A percentile compares a stretch with the other conserved stretches of the same genome.
These are phyloP conservation scores for Teleogryllus occipitalis DNA, from an alignment of 1,140 invertebrate genomes.

Conservation along the genomic window DNA sequence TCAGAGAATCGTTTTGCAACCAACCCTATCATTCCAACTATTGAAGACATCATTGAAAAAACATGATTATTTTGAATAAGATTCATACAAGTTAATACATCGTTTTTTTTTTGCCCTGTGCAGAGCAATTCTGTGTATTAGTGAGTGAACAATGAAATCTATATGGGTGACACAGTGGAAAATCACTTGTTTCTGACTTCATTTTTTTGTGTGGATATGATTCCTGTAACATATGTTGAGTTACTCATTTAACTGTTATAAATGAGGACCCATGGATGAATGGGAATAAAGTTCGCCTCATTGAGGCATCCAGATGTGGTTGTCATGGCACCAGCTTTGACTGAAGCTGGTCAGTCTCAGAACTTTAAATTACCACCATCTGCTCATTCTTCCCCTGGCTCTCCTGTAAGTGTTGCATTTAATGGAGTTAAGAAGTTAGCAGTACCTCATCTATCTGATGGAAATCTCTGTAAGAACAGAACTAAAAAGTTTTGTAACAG, in stretches of 20 bases:
- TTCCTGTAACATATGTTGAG: not conserved
- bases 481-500: not conserved
- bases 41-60: too few relatives aligned
- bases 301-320: conserved; percentile 48
- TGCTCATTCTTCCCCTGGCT: conserved; percentile 24
- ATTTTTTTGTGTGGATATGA: conserved; percentile 5
- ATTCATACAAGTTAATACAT: too few relatives aligned
- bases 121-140: too few relatives aligned
- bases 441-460: conserved; percentile 18
- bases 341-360: conserved; percentile 53
- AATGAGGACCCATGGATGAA: conserved; percentile 29
- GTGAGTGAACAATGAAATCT: not conserved
- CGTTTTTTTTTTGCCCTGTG: too few relatives aligned
- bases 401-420: conserved; percentile 20
- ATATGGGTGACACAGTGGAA: not conserved
- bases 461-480: conserved; percentile 14
- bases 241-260: not conserved
- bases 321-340: conserved; percentile 66
- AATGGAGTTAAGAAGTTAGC: conserved; percentile 21
- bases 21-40: too few relatives aligned
- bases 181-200: not conserved
- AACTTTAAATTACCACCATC: conserved; percentile 41
- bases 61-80: too few relatives aligned
- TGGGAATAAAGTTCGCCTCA: conserved; percentile 31
- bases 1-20: too few relatives aligned